phyloP scores from a whole-genome alignment of 2,888 invertebrate genomes.

The Lithophane socia region DNA sequence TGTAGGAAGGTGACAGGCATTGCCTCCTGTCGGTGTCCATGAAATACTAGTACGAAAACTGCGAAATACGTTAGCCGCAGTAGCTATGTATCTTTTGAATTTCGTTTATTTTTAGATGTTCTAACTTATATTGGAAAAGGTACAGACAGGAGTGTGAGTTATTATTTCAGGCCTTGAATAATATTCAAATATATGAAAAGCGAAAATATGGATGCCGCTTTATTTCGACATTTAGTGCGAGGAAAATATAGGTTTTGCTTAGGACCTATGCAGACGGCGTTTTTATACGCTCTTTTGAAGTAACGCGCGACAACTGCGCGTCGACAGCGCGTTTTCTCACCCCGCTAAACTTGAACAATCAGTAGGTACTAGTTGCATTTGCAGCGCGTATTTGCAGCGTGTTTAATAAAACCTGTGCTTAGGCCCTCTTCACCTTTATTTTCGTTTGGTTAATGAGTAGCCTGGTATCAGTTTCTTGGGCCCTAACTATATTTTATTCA shows the following conservation, averaged over 20 bases:
- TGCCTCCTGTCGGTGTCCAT: slow-evolving; percentile 45
- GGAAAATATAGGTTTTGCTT: background rate
- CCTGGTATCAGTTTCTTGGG: too few relatives aligned
- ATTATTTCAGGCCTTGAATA: background rate
- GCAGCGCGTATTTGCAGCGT: background rate
- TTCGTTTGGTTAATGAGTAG: too few relatives aligned
- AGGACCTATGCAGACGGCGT: background rate
- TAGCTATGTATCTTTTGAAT: slow-evolving; percentile 17
- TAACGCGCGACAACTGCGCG: background rate
- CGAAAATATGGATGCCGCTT: background rate
- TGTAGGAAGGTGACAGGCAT: slow-evolving; percentile 33
- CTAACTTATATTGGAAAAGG: slow-evolving; percentile 4
- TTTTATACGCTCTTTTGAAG: background rate
- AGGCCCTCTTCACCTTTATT: too few relatives aligned
- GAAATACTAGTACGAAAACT: slow-evolving; percentile 42
- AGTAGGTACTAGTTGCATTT: too few relatives aligned
- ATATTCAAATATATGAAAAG: background rate
- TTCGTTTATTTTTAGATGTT: slow-evolving; percentile 4
- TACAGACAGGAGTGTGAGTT: background rate
- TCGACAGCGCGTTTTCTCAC: background rate
- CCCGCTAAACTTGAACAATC: background rate
- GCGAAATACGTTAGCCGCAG: background rate
- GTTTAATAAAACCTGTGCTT: background rate
- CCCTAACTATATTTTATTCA: background rate
- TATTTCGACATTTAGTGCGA: background rate